Evolutionary conservation across 2,797 vertebrate species (phyloP).

Genomic region (Phalloptychus januarius): DNA sequence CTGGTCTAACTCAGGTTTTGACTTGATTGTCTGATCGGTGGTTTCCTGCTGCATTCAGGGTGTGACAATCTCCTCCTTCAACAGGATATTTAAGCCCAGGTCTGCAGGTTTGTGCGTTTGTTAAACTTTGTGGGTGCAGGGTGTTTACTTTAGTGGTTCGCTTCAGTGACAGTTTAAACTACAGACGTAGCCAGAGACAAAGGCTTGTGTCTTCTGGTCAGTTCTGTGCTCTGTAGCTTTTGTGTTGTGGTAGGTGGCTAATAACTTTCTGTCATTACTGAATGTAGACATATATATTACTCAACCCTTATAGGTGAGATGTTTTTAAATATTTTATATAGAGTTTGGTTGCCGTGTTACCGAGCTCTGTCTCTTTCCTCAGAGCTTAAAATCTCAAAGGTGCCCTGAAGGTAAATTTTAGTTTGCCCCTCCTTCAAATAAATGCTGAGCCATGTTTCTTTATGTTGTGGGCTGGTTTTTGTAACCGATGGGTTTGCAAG

Average conservation of each 20-base stretch:
- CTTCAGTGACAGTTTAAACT: conserved; percentile 6
- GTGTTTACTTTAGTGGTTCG: conserved; percentile 38
- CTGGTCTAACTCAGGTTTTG: conserved; percentile 2
- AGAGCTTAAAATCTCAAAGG: conserved; percentile 18
- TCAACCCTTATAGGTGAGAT: conserved; percentile 2
- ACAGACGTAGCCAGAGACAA: not conserved
- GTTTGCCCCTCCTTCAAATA: conserved; percentile 19
- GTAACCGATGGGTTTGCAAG: not conserved
- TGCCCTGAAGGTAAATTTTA: not conserved
- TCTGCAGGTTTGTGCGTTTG: conserved; percentile 20
- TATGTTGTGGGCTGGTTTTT: not conserved
- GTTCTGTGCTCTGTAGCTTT: not conserved
- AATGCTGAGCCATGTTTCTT: conserved; percentile 7
- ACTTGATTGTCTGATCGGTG: conserved; percentile 19
- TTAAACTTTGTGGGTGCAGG: not conserved
- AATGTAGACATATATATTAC: conserved; percentile 4
- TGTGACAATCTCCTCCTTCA: conserved; percentile 55
- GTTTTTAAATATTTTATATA: not conserved
- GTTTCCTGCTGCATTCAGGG: conserved; percentile 45
- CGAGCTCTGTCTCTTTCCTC: conserved; percentile 12
- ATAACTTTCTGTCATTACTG: not conserved
- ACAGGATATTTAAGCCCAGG: conserved; percentile 53
- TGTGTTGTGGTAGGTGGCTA: not conserved
- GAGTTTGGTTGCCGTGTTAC: conserved; percentile 30
- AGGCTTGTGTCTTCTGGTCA: not conserved